Evolutionary conservation across 2,113 vertebrate genomes (phyloP).

Genomic region (Ranitomeya imitator): DNA sequence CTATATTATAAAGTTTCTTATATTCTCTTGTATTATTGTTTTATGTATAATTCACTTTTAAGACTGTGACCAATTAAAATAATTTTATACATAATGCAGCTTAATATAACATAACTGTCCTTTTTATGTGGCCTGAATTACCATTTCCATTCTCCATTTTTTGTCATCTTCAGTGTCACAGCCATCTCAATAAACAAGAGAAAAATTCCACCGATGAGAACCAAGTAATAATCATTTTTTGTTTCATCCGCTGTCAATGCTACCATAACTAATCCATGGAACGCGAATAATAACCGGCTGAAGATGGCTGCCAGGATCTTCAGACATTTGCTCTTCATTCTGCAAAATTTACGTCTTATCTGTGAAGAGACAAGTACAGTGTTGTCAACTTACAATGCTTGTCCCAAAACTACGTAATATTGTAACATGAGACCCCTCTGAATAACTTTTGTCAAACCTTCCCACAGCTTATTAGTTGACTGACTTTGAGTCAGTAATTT

Average conservation of each 20-base stretch:
- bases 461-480: no score
- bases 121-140: slow-evolving; percentile 51
- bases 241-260: slow-evolving; percentile 68
- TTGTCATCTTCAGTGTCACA: slow-evolving; percentile 70
- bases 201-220: slow-evolving; percentile 70
- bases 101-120: no score
- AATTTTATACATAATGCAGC: no score
- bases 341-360: neutral
- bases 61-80: no score
- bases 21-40: no score
- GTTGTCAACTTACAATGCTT: no score
- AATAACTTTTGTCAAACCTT: no score
- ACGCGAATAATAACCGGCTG: slow-evolving; percentile 72
- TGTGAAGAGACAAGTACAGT: neutral
- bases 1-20: no score
- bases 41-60: no score
- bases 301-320: slow-evolving; percentile 69
- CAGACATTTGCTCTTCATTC: slow-evolving; percentile 59
- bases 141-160: slow-evolving; percentile 78
- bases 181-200: slow-evolving; percentile 73
- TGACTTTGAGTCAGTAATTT: no score
- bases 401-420: no score
- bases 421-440: no score
- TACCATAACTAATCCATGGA: slow-evolving; percentile 71
- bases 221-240: slow-evolving; percentile 67